Evolutionary conservation across 2,113 vertebrate genomes (phyloP), one percentile per base, ranked within the genome.

Genomic region (Sarotherodon lohbergeri): DNA sequence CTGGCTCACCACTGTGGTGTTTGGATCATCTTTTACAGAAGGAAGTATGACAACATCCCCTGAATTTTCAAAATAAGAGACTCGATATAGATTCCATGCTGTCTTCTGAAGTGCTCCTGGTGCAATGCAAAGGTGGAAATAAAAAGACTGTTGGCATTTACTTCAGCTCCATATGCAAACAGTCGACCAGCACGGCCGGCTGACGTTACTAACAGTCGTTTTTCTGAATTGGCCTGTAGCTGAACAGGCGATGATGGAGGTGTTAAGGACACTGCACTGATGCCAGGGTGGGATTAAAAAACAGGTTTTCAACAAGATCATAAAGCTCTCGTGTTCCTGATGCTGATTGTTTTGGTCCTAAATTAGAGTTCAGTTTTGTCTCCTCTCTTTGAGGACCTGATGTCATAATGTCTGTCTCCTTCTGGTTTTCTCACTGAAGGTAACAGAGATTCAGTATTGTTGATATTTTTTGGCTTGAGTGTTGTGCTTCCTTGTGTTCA

Each of bases 341-440:
- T 3, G 63, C 19, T 68, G 34, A 41, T 14, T 8, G 34, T 68
- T 68, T 68, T 39, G 63, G 63, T 41, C 11, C 63, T 68, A 39
- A 68, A 0, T 66, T 12, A n/a, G 61, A 36, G 61, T n/a, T 66
- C 34, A 0, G 10, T 13, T 8, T 22, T 41, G 61, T n/a, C 41
- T 16, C 6, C 16, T 16, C 46, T 16, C 36, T 41, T 22, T 68
- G 19, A 22, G 17, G 9, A 14, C 4, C 36, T 4, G 6, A 68
- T 14, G 36, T 46, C 11, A 12, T 5, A 13, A 2, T 13, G 2
- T 22, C 10, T 0, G n/a, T 41, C 63, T 71, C 12, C 19, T 68
- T 7, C 4, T 71, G 61, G 63, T 41, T 39, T 39, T 22, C 63
- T 68, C 34, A 5, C 19, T 22, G 63, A 41, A 14, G 36, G 3